Conservation (phyloP, 2,113 vertebrate genomes). For the Ibidorhyncha struthersii region DNA sequence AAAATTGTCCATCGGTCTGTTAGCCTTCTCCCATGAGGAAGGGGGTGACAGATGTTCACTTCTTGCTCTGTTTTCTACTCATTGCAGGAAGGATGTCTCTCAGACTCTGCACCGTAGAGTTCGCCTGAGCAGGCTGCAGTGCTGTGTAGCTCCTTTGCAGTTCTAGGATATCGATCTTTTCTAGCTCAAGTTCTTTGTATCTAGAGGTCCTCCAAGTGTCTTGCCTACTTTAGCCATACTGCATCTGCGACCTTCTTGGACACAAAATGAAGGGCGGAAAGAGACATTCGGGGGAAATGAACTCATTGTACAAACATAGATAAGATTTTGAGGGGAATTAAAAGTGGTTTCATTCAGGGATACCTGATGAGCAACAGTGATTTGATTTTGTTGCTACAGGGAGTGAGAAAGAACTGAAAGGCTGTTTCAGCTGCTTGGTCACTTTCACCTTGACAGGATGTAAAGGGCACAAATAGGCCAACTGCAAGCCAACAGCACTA, state of each 20-base stretch:
- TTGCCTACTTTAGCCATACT: background rate
- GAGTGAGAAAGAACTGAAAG: background rate
- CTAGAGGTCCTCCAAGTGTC: background rate
- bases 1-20: background rate
- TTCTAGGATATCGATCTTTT: background rate
- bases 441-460: background rate
- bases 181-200: background rate
- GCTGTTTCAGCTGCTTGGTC: background rate
- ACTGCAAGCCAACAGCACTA: background rate
- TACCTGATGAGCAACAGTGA: background rate
- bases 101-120: background rate
- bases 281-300: background rate
- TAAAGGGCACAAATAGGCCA: background rate
- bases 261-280: background rate
- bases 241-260: background rate
- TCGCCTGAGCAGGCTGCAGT: background rate
- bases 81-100: background rate
- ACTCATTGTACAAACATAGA: background rate
- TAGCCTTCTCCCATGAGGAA: background rate
- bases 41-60: background rate
- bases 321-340: background rate
- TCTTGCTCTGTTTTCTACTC: background rate
- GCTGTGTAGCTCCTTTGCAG: background rate
- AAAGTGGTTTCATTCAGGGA: background rate
- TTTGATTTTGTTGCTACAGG: background rate